phyloP scores from a whole-genome alignment of 2,888 invertebrate species.

The Lysandra bellargus region DNA sequence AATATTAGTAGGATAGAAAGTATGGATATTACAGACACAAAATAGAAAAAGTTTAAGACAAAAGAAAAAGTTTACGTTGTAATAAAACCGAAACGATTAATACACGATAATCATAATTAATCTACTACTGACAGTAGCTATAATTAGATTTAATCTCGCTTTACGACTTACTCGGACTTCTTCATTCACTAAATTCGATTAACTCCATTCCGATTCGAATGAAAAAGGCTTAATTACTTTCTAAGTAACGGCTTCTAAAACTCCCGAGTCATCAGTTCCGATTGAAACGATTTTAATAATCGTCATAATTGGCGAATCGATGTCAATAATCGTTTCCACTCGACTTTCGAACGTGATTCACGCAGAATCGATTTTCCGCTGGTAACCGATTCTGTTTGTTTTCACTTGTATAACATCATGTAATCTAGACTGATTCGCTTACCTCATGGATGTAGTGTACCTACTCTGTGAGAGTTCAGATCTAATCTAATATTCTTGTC shows the following conservation, averaged over 20 bases:
- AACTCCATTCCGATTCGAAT: background rate
- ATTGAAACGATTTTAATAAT: slow-evolving; percentile 27
- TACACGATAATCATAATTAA: background rate
- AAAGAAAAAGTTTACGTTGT: no score
- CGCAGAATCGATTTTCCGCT: slow-evolving; percentile 22
- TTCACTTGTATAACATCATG: slow-evolving; percentile 24
- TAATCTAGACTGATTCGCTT: background rate
- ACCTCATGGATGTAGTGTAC: no score
- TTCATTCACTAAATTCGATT: background rate
- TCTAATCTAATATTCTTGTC: no score
- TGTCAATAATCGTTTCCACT: slow-evolving; percentile 31
- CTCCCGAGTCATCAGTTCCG: slow-evolving; percentile 11
- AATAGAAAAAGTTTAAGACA: no score
- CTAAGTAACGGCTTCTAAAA: slow-evolving; percentile 22
- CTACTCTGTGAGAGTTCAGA: no score
- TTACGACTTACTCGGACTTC: background rate
- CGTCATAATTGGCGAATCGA: slow-evolving; percentile 32
- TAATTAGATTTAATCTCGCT: background rate
- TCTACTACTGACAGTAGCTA: background rate
- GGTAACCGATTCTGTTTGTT: slow-evolving; percentile 15
- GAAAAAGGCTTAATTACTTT: slow-evolving; percentile 9
- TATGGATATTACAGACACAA: no score
- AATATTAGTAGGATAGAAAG: no score
- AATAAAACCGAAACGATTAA: no score
- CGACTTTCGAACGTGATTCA: slow-evolving; percentile 34